Conservation (phyloP, 2,797 vertebrate species). For the Coregonus ussuriensis region DNA sequence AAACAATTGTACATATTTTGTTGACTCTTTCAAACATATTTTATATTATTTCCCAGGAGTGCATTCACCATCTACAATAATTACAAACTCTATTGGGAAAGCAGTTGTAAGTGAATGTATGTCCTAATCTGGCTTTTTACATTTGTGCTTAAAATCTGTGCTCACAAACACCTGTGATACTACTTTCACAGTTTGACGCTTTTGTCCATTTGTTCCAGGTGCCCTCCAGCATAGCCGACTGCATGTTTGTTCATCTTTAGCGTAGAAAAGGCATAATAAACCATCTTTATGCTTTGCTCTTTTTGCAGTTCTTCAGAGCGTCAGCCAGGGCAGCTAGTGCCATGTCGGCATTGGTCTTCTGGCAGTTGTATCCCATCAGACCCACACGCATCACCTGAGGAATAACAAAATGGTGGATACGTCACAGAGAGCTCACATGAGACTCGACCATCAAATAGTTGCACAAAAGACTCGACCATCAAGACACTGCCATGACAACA, state of each 20-base stretch:
- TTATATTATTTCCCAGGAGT: background rate
- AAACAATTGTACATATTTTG: slow-evolving; percentile 61
- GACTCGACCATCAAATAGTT: no score
- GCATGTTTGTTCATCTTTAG: slow-evolving; percentile 10
- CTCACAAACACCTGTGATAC: slow-evolving; percentile 9
- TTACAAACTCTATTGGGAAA: slow-evolving; percentile 22
- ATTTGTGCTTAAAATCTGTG: background rate
- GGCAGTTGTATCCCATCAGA: no score
- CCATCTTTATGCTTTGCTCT: no score
- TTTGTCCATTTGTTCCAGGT: slow-evolving; percentile 13
- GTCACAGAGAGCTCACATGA: no score
- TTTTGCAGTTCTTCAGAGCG: no score
- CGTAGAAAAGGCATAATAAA: background rate
- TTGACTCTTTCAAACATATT: slow-evolving; percentile 42
- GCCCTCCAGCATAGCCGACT: slow-evolving; percentile 6
- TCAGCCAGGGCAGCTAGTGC: no score
- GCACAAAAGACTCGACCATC: no score
- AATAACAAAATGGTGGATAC: no score
- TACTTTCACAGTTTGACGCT: background rate
- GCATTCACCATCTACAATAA: slow-evolving; percentile 14
- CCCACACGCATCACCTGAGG: no score
- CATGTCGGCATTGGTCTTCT: no score
- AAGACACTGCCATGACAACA: no score
- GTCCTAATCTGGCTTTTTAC: background rate
- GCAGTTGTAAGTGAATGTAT: background rate